Conservation (phyloP, 2,888 invertebrate genomes). For the Bibio marci region DNA sequence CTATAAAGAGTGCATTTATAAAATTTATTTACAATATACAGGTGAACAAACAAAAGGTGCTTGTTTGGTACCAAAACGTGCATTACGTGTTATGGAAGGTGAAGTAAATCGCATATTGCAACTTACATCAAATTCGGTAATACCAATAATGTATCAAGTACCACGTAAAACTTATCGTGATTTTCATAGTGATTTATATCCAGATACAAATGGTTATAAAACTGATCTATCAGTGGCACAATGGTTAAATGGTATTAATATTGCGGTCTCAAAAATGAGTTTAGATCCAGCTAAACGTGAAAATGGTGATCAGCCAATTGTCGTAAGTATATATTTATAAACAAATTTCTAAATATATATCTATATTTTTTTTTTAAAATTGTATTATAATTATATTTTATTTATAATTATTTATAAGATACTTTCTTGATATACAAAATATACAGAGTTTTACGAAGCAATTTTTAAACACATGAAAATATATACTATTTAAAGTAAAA, state of each 20-base stretch:
- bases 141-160: conserved; percentile 89
- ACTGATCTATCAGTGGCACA: conserved; percentile 63
- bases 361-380: background rate
- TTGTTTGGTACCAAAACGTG: conserved; percentile 79
- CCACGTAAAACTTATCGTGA: conserved; percentile 86
- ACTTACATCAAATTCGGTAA: conserved; percentile 67
- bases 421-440: background rate
- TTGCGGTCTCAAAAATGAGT: conserved; percentile 62
- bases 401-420: background rate
- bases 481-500: no score
- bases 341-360: background rate
- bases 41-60: conserved; percentile 94
- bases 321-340: no score
- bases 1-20: background rate
- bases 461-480: no score
- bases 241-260: conserved; percentile 67
- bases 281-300: conserved; percentile 62
- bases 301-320: conserved; percentile 40
- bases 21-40: conserved; percentile 11
- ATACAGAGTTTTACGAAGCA: background rate
- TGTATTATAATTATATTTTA: background rate
- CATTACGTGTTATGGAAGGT: conserved; percentile 89
- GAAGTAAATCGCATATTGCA: conserved; percentile 87
- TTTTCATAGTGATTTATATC: conserved; percentile 87
- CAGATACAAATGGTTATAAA: conserved; percentile 68